Evolutionary conservation across 30 jellyfish, hydroid and myxozoan genomes (phyloP), one percentile per base, ranked within the genome.

Genomic region (Aurelia sp.): DNA sequence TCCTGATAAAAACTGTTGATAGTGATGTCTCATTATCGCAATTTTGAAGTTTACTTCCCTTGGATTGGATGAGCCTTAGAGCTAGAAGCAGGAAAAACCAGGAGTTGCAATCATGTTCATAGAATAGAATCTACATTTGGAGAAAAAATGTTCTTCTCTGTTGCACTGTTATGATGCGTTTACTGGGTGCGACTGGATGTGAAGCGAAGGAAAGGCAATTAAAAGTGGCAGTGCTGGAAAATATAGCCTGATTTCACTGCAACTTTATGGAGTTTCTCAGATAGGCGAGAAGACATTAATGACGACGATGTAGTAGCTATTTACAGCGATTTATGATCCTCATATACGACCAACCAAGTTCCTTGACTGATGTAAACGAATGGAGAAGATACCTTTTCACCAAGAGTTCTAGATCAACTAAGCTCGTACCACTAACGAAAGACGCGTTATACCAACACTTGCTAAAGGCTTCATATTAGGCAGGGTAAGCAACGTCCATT

Each of bases 1-100:
- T 51, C 2, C 33, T 70, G 13, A 80, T 67, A n/a, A 33, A 47
- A 13, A 80, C 90, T 0, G 90, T 80, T 12, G 90, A 80, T 27
- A 68, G 78, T 27, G 92, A 82, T 79, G 82, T 79, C 41, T 64
- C 52, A 81, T 81, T 15, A 64, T 67, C 22, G 82, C 82, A n/a
- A 81, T 81, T 50, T 74, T 76, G 53, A 66, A 64, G 66, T 84
- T 52, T n/a, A n/a, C n/a, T n/a, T n/a, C n/a, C n/a, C n/a, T 83
- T 3, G 88, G 37, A 13, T 64, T 58, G 66, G 71, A 82, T 23
- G 92, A 70, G 78, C 92, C 70, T 82, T 82, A 71, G 92, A 70
- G n/a, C n/a, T n/a, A n/a, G n/a, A n/a, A n/a, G n/a, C n/a, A n/a
- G n/a, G 70, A 57, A 76, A 73, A 70, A 58, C 18, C 21, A 16